Conservation (phyloP, 2,797 vertebrate genomes). For the Hozukius guyotensis region DNA sequence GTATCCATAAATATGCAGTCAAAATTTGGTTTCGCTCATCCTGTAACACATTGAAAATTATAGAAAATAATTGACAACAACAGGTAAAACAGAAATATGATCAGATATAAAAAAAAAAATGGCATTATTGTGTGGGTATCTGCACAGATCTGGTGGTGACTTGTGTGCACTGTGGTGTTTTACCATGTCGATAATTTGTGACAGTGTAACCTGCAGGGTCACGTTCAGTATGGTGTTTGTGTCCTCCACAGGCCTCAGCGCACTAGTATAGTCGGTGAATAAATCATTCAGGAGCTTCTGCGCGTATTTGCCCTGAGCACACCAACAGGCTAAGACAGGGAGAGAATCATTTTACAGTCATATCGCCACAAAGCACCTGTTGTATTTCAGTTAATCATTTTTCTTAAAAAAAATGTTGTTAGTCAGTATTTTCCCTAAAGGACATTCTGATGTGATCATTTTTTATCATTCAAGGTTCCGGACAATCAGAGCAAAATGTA, state of each 20-base stretch:
- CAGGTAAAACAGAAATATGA: background rate
- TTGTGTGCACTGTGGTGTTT: constrained; percentile 9
- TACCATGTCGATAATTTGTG: constrained; percentile 97
- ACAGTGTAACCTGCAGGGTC: constrained; percentile 91
- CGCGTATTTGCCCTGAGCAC: constrained; percentile 86
- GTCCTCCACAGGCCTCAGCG: constrained; percentile 90
- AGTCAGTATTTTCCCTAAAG: background rate
- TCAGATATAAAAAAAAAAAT: background rate
- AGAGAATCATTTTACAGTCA: constrained; percentile 18
- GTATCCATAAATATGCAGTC: constrained; percentile 94
- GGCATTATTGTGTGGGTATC: background rate
- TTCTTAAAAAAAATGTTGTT: too few relatives aligned
- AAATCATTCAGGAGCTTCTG: constrained; percentile 90
- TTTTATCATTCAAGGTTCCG: background rate
- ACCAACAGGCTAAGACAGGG: constrained; percentile 76
- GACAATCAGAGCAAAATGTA: background rate
- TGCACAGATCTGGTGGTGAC: background rate
- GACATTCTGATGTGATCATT: background rate
- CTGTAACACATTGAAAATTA: constrained; percentile 74
- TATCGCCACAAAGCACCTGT: background rate
- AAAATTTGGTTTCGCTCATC: constrained; percentile 95
- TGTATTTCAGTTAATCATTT: background rate
- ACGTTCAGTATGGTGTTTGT: constrained; percentile 90
- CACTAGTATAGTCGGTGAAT: constrained; percentile 83
- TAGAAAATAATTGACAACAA: background rate